Base-by-base conservation (phyloP, 2,888 invertebrate genomes). In the Cactoblastis cactorum region DNA sequence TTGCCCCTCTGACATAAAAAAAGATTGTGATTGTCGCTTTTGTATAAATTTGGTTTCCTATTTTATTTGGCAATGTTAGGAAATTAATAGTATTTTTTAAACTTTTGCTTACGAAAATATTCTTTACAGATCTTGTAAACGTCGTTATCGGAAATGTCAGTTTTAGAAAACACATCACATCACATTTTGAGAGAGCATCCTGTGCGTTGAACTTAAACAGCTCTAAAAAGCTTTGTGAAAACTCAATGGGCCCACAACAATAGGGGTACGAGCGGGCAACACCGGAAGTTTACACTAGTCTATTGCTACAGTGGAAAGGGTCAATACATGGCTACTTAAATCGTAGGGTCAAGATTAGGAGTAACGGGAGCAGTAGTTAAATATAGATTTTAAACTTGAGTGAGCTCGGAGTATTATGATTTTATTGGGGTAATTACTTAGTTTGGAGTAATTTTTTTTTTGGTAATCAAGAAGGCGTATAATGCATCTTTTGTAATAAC, bases 251-350 rank as follows among this genome's bases (percentile, higher is more conserved):
- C 14, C 24, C 15, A 6, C 6, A 28, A 28, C 43, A 43, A 43
- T 43, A 43, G 43, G 43, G 43, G 43, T 28, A 43, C 43, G 43
- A 28, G 28, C 43, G 43, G 17, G 15, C 28, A 15, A 9, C 9
- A 14, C 43, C 43, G 43, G 43, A 43, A 17, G 43, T 43, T 43
- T 28, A 32, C 28, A 43, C 43, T 32, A 28, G 24, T 14, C 4
- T 43, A 9, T 28, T 43, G 14, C 22, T 22, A 5, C 12, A 43
- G 14, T 43, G 24, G 28, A 8, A 24, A 12, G 41, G 28, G 28
- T 11, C 11, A 9, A 2, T 17, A n/a, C 15, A 11, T 9, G 2
- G 14, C 2, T 41, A 6, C 41, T 28, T 14, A 41, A 14, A 9
- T 15, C 28, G 17, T 28, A 43, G 17, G 43, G 15, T 32, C 28